Percentiles rank a stretch among this genome's conserved stretches.
phyloP scores from a whole-genome alignment of 2,797 vertebrate genomes.

The Merluccius polli region DNA sequence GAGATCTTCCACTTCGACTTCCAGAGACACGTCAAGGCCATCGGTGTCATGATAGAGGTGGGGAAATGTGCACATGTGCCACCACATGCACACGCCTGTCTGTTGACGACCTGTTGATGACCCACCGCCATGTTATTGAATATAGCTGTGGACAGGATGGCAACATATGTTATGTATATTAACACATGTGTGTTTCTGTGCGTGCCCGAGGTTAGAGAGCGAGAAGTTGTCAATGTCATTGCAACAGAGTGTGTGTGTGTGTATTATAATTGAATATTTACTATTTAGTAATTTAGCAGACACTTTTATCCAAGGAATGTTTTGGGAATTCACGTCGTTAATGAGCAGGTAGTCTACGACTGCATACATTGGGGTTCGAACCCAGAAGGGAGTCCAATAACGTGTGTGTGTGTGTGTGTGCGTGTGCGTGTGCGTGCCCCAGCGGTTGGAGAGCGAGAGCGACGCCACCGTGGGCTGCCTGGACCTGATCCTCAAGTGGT shows the following conservation, averaged over 20 bases:
- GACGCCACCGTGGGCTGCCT: conserved; percentile 89
- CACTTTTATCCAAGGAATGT: no score
- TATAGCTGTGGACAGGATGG: not conserved
- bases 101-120: no score
- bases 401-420: not conserved
- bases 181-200: no score
- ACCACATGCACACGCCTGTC: no score
- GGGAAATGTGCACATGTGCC: not conserved
- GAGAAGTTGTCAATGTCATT: no score
- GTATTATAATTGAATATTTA: not conserved
- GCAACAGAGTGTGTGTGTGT: not conserved
- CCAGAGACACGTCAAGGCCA: conserved; percentile 92
- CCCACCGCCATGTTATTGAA: no score
- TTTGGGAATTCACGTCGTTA: not conserved
- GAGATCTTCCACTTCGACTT: conserved; percentile 97
- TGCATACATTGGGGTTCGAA: no score
- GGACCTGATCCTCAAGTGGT: conserved; percentile 96
- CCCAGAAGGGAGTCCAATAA: not conserved
- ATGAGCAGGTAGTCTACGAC: not conserved
- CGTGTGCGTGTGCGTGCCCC: conserved; percentile 19
- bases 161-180: no score
- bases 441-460: conserved; percentile 90
- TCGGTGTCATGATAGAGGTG: conserved; percentile 94
- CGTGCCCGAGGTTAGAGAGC: no score
- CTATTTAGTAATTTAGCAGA: no score